Percentiles rank a stretch among this genome's conserved stretches.
These are phyloP conservation scores for Archegozetes longisetosus DNA, from an alignment of 1,140 invertebrate species.

Conservation along the genomic window DNA sequence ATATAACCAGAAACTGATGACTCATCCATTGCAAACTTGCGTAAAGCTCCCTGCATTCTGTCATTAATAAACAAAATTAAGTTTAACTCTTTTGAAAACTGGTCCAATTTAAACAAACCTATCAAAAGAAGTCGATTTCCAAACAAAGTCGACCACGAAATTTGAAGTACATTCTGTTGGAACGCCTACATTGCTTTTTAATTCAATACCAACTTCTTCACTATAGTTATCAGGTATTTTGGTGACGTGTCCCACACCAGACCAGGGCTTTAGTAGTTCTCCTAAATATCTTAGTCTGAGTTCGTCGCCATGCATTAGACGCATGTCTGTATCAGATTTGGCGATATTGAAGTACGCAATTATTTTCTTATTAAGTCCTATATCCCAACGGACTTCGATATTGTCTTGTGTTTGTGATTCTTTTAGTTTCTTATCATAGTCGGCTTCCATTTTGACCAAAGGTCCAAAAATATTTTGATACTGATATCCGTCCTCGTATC, in stretches of 20 bases:
- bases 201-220: constrained; percentile 92
- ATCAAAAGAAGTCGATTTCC: constrained; percentile 98
- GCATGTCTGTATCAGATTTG: constrained; percentile 75
- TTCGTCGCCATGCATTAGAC: constrained; percentile 99
- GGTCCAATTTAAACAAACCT: constrained; percentile 52
- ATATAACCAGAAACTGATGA: constrained; percentile 92
- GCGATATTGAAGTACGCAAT: constrained; percentile 95
- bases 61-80: constrained; percentile 13
- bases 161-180: constrained; percentile 82
- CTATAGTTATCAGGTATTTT: constrained; percentile 98
- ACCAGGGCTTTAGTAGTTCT: constrained; percentile 72
- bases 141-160: constrained; percentile 98
- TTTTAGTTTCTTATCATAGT: constrained; percentile 94
- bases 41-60: constrained; percentile 86
- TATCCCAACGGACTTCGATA: constrained; percentile 95
- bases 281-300: constrained; percentile 80
- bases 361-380: constrained; percentile 93
- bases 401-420: constrained; percentile 98
- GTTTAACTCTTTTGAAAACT: too few relatives aligned
- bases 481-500: constrained; percentile 96
- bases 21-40: constrained; percentile 91
- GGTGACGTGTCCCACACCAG: constrained; percentile 84
- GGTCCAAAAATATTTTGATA: constrained; percentile 98
- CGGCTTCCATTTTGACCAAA: constrained; percentile 89
- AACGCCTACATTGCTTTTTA: constrained; percentile 75